Evolutionary conservation across 2,113 vertebrate species (phyloP).

Genomic region (Pygoscelis adeliae): DNA sequence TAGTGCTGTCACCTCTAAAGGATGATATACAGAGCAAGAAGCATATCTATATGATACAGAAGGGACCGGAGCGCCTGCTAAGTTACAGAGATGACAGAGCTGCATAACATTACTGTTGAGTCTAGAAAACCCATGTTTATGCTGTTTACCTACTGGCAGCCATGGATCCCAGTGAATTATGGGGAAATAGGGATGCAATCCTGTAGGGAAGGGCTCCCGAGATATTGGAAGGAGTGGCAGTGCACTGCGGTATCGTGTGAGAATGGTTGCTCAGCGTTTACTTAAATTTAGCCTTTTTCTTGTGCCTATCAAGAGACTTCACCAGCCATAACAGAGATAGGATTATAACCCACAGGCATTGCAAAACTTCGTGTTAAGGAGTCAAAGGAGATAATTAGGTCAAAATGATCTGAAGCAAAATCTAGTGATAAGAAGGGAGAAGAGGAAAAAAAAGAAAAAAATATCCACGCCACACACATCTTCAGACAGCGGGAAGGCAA

Average conservation of each 20-base stretch:
- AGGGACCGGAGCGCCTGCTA: not conserved
- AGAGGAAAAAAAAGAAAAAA: not conserved
- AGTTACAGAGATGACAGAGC: not conserved
- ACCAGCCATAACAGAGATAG: slow-evolving; percentile 58
- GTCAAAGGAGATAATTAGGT: slow-evolving; percentile 36
- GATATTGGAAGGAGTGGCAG: not conserved
- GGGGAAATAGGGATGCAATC: not conserved
- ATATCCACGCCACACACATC: not conserved
- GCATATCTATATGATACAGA: not conserved
- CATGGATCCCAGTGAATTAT: not conserved
- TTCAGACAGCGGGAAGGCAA: not conserved
- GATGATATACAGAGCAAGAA: not conserved
- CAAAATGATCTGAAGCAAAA: slow-evolving; percentile 10
- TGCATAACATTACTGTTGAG: not conserved
- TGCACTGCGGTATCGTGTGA: not conserved
- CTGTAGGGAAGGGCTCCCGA: not conserved
- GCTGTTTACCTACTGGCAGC: not conserved
- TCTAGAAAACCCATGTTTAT: not conserved
- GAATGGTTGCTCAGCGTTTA: not conserved
- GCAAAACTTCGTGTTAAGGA: not conserved
- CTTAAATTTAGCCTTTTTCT: slow-evolving; percentile 28
- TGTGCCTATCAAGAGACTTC: not conserved
- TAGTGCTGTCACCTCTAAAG: not conserved
- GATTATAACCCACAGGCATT: not conserved
- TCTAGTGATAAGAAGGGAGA: not conserved